Percentiles rank a stretch among this genome's conserved stretches.
Evolutionary conservation across 2,113 vertebrate genomes (phyloP).

Genomic region (Paracanthobrama guichenoti): DNA sequence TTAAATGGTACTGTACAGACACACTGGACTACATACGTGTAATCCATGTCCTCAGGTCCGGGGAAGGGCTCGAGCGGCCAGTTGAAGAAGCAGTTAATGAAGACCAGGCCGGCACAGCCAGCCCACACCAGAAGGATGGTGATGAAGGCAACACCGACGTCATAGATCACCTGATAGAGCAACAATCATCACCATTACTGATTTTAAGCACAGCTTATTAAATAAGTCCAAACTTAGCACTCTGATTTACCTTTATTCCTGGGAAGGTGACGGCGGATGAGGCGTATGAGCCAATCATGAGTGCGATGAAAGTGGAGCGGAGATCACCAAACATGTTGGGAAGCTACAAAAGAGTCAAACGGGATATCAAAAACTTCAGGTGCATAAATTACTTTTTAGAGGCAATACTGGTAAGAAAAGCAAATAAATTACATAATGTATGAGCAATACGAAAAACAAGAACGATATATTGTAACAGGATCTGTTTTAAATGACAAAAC

Average conservation of each 20-base stretch:
- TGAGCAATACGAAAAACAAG: not conserved
- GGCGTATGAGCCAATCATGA: constrained; percentile 99
- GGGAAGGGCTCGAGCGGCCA: constrained; percentile 98
- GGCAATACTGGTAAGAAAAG: not conserved
- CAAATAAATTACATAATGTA: not conserved
- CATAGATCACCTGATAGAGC: constrained; percentile 88
- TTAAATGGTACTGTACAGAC: not conserved
- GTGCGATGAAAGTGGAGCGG: constrained; percentile 94
- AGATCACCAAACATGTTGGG: constrained; percentile 98
- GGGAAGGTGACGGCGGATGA: constrained; percentile 98
- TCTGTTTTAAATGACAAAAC: not conserved
- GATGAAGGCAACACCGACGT: constrained; percentile 88
- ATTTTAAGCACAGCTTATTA: not conserved
- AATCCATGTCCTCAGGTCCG: constrained; percentile 98
- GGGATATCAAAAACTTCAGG: constrained; percentile 28
- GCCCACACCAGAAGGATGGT: constrained; percentile 92
- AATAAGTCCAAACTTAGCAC: not conserved
- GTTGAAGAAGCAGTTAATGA: constrained; percentile 97
- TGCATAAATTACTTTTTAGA: too few species aligned
- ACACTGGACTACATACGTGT: constrained; percentile 79
- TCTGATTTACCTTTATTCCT: constrained; percentile 87
- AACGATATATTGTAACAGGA: not conserved
- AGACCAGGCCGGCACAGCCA: constrained; percentile 89
- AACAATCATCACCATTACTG: constrained; percentile 68
- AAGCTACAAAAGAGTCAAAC: constrained; percentile 73